phyloP scores from a whole-genome alignment of 2,888 invertebrate genomes.

The Amblyjoppa fuscipennis region DNA sequence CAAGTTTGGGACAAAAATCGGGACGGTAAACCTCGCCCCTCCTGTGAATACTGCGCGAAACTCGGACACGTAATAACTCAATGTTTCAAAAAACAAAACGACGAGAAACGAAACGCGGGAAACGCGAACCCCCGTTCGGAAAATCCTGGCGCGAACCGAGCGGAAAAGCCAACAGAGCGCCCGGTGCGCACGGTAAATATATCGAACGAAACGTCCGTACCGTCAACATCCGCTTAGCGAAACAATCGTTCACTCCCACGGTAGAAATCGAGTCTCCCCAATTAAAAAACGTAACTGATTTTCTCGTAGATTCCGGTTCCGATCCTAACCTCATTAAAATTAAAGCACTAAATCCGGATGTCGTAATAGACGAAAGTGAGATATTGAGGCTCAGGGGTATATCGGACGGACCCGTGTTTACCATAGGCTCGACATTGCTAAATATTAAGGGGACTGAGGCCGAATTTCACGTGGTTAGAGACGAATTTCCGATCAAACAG shows the following conservation, averaged over 20 bases:
- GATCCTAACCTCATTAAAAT: constrained; percentile 25
- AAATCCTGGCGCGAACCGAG: constrained; percentile 15
- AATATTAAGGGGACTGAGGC: constrained; percentile 16
- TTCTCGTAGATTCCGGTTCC: constrained; percentile 31
- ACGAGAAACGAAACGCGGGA: constrained; percentile 17
- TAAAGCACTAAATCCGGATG: background rate
- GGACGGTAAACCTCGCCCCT: too few species aligned
- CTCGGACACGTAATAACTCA: background rate
- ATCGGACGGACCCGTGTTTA: constrained; percentile 1
- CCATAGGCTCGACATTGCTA: constrained; percentile 4
- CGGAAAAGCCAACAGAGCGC: background rate
- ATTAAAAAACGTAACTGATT: background rate
- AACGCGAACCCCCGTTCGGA: constrained; percentile 22
- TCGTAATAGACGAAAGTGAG: constrained; percentile 6
- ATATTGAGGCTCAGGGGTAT: constrained; percentile 14
- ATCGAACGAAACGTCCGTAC: background rate
- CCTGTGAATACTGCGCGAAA: background rate
- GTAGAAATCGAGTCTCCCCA: constrained; percentile 16
- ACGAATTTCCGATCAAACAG: constrained; percentile 7
- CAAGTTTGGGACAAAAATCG: too few species aligned
- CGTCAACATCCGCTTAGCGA: constrained; percentile 18
- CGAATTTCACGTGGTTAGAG: constrained; percentile 1
- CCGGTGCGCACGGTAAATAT: constrained; percentile 8
- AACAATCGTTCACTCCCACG: background rate
- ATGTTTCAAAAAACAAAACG: constrained; percentile 21